Conservation (phyloP, 2,113 vertebrate genomes). For the Toxostoma redivivum region DNA sequence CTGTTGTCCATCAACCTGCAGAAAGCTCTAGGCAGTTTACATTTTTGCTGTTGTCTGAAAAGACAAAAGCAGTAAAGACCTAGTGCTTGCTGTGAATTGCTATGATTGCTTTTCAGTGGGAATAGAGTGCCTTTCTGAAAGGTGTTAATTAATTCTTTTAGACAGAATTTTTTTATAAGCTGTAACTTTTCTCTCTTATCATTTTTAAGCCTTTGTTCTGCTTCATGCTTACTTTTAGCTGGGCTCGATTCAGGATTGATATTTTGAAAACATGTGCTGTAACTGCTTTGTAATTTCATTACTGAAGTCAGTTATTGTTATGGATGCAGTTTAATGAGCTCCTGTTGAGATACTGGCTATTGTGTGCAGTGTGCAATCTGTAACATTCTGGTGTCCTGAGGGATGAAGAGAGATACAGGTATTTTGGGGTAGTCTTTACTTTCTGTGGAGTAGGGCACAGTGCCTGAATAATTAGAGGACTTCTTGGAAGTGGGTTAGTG, state of each 20-base stretch:
- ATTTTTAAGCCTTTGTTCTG: background rate
- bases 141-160: slow-evolving; percentile 28
- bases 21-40: slow-evolving; percentile 6
- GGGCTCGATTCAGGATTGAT: background rate
- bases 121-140: background rate
- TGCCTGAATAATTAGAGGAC: background rate
- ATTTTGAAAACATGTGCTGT: background rate
- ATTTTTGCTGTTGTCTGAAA: background rate
- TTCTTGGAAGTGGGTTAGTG: background rate
- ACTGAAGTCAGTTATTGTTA: background rate
- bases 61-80: slow-evolving; percentile 28
- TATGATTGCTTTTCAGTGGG: background rate
- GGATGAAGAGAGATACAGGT: background rate
- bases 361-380: background rate
- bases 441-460: background rate
- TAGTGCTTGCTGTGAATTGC: background rate
- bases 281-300: background rate
- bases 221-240: background rate
- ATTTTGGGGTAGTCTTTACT: background rate
- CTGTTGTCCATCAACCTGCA: slow-evolving; percentile 15
- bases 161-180: background rate
- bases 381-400: background rate
- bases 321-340: background rate
- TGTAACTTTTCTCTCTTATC: background rate
- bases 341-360: background rate